Conservation (phyloP, 2,797 vertebrate genomes). For the Chelon auratus region DNA sequence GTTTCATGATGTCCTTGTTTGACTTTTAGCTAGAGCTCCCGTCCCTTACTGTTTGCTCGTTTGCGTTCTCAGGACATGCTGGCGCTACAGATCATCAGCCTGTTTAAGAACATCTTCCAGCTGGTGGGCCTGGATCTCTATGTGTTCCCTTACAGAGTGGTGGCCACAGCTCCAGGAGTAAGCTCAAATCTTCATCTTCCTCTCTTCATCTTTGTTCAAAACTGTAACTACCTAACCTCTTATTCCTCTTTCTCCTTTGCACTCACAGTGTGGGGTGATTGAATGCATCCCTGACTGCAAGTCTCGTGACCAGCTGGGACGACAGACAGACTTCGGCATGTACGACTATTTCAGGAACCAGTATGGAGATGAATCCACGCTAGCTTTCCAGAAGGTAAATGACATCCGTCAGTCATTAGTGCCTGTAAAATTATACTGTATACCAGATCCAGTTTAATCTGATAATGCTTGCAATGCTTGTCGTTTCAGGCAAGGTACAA, state of each 20-base stretch:
- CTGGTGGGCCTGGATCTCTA: slow-evolving; percentile 96
- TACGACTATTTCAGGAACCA: slow-evolving; percentile 98
- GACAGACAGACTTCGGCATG: slow-evolving; percentile 98
- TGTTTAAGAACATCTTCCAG: slow-evolving; percentile 99
- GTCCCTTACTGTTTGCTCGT: neutral
- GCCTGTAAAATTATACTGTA: neutral
- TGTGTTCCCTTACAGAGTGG: slow-evolving; percentile 96
- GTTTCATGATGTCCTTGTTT: neutral
- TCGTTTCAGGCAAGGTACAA: slow-evolving; percentile 91
- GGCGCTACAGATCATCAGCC: slow-evolving; percentile 96
- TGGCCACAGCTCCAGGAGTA: slow-evolving; percentile 96
- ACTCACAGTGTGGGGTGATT: slow-evolving; percentile 91
- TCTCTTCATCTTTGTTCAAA: neutral
- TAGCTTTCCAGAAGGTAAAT: slow-evolving; percentile 95
- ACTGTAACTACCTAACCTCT: neutral
- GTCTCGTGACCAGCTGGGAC: slow-evolving; percentile 95
- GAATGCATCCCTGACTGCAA: slow-evolving; percentile 98
- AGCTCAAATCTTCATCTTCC: slow-evolving; percentile 53
- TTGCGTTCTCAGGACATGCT: slow-evolving; percentile 92
- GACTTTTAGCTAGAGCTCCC: neutral
- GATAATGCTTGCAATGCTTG: neutral
- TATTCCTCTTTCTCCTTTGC: neutral
- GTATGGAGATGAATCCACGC: slow-evolving; percentile 95
- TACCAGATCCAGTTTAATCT: neutral
- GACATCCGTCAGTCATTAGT: neutral